Evolutionary conservation across 2,888 invertebrate species (phyloP), one percentile per base, ranked within the genome.

Genomic region (Sarcophaga rosellei): DNA sequence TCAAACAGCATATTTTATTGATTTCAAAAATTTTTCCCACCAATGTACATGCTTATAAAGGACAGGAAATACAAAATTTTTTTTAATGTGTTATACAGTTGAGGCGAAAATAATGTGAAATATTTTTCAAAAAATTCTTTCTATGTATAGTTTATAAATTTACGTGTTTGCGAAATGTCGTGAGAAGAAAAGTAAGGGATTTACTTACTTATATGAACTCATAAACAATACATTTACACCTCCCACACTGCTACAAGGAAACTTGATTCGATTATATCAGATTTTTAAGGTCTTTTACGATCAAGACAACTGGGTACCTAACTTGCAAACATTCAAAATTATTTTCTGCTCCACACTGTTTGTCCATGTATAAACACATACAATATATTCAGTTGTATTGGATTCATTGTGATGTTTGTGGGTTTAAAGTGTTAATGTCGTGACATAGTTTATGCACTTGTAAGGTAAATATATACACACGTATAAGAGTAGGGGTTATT

Each of bases 401-500:
- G 66, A 77, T 57, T 70, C 47, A 72, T 69, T 75, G 65, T 44
- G 68, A 23, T 77, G 65, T 70, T 65, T 72, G 79, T 72, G 44
- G 62, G 47, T 68, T 84, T 70, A 70, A 65, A 81, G 78, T 86
- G 86, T 84, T 86, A 84, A 86, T 86, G 86, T 86, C 86, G 86
- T 86, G 86, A 86, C 86, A 86, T 66, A 86, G 84, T 86, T 86
- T 84, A 66, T 77, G 57, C 44, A 75, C 70, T 84, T 53, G 21
- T 57, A 21, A 21, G 62, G 68, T 35, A 59, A 35, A 35, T 35
- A 35, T 35, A 35, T 35, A 35, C 35, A 35, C 2, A 35, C 35
- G 35, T 59, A 17, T 53, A 15, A 15, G 4, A 17, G 17, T 53
- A 53, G 17, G 53, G 53, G 53, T 53, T 17, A 53, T 53, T 53